Conservation (phyloP, 2,113 vertebrate species). For the Peromyscus polionotus region DNA sequence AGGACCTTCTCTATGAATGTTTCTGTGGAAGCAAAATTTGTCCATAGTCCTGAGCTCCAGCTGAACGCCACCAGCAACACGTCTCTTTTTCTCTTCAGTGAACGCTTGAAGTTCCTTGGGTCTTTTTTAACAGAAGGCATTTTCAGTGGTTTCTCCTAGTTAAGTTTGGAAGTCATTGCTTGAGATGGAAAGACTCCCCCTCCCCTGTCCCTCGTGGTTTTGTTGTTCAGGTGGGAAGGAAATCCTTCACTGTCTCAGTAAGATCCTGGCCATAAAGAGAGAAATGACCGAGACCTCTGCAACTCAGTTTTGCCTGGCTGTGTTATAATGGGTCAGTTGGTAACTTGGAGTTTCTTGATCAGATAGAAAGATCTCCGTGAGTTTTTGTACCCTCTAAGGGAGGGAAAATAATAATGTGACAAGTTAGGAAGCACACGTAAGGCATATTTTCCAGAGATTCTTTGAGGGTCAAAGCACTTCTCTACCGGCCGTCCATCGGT, state of each 20-base stretch:
- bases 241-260: conserved; percentile 28
- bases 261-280: background rate
- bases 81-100: conserved; percentile 63
- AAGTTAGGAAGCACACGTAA: conserved; percentile 30
- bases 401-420: conserved; percentile 25
- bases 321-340: background rate
- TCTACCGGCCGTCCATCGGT: background rate
- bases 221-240: conserved; percentile 52
- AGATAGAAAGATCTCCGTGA: conserved; percentile 58
- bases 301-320: background rate
- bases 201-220: background rate
- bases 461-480: conserved; percentile 34
- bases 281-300: background rate
- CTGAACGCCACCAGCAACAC: conserved; percentile 61
- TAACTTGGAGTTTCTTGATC: conserved; percentile 43
- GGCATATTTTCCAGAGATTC: conserved; percentile 20
- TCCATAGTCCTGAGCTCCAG: conserved; percentile 74
- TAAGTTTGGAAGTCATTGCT: conserved; percentile 60
- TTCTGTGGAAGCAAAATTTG: conserved; percentile 81
- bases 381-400: conserved; percentile 19
- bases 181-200: background rate
- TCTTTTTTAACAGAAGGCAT: conserved; percentile 56
- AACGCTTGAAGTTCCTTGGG: background rate
- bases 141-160: conserved; percentile 30
- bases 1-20: conserved; percentile 75